Base-by-base conservation (phyloP, 53 echinoderm and acorn worm species). In the Paracentrotus lividus region DNA sequence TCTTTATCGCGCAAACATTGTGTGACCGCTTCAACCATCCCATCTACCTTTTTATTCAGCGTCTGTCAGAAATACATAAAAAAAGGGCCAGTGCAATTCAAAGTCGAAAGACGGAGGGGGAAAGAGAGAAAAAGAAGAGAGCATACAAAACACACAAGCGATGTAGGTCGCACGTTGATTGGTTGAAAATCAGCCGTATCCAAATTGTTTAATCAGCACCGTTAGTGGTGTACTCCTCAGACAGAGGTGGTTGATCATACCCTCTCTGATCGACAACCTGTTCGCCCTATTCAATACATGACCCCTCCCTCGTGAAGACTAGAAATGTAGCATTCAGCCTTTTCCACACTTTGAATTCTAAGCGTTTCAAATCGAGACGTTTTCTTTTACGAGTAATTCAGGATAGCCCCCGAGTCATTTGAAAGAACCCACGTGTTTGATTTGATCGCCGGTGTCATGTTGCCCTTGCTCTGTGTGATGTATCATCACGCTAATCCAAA, bases 201-300 rank as follows among this genome's bases (percentile, higher is more conserved):
- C 92, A 92, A 92, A 92, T 92, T 92, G 92, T 92, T 92, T 92
- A 78, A 92, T 92, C 77, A 92, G 92, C 56, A 44, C 91, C 76
- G 43, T 69, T 68, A 91, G 57, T 78, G 81, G 92, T 72, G 43
- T 66, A 56, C 86, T 56, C 56, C 57, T 60, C 44, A 33, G 69
- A 36, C 90, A 29, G 51, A 90, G 90, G 69, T 81, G 81, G 81
- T 81, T 81, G 81, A 45, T 81, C 44, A 47, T 47, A 38, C 81
- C 47, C 81, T 47, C 13, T 81, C 32, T n/a, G 47, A 81, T 47
- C 44, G 44, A 24, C 81, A 81, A 77, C 81, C 81, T 47, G 20
- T 81, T 81, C 47, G 36, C 72, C 15, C 72, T 34, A 72, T 33
- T 72, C 72, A 23, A n/a, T 81, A 45, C n/a, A 44, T 26, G 81